Base-by-base conservation (phyloP, 2,113 vertebrate species). In the Gambusia holbrooki region DNA sequence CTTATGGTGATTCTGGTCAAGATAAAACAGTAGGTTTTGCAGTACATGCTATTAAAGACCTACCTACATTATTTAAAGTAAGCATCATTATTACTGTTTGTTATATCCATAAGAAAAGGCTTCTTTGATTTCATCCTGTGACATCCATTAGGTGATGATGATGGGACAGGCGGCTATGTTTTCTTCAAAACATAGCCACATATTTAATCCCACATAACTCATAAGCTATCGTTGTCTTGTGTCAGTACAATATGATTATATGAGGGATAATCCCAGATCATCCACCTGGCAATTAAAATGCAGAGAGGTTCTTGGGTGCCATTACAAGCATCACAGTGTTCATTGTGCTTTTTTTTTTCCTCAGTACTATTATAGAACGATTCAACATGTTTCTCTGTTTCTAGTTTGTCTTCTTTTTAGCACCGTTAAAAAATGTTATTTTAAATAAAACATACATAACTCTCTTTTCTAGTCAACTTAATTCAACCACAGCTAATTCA, bases 181-280 rank as follows among this genome's bases (percentile, higher is more conserved):
- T 90, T 88, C 89, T 81, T 84, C 48, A 3, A n/a, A 81, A 93
- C 92, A 94, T 92, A 85, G 89, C 80, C 70, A 76, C 84, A 93
- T 91, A 94, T 93, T 93, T 93, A 92, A 93, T 85, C 86, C 85
- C 70, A 74, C 83, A 85, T 80, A 89, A 93, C 92, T 93, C 93
- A 94, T 87, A 93, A 94, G 93, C 95, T 94, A 93, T 87, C 90
- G 93, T 93, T 95, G 92, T 93, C 87, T 92, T 76, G 78, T 77
- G 82, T 74, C 70, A 86, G 85, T 80, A 92, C 88, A 93, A 93
- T 92, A 92, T 92, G 92, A 94, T 94, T 91, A 94, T 93, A 94
- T 94, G 87, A 93, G 87, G 93, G 94, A 94, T 95, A 89, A 94
- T 93, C 93, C 91, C 9, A 76, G 92, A 94, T 95, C 91, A 94